Base-by-base conservation (phyloP, 1,140 invertebrate genomes). In the Brachionus rubens region DNA sequence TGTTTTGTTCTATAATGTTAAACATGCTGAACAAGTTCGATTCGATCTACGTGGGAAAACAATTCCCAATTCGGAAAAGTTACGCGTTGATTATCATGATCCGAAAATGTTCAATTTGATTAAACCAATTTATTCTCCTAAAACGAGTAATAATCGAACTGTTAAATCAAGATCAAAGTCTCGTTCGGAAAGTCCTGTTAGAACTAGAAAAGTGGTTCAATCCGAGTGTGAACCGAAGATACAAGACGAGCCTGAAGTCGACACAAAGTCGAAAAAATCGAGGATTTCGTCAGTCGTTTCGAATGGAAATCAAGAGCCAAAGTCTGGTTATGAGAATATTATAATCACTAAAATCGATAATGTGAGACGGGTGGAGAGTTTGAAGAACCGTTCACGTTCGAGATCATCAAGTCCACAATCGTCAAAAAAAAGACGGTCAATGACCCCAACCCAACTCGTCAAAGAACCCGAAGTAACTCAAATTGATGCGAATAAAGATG, bases 31-130 rank as follows among this genome's bases (percentile, higher is more conserved):
- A 28, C 28, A 72, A 24, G 46, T 48, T 0, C 68, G 46, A 2
- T 72, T 14, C 33, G 30, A 54, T 4, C 21, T 72, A 33, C 26
- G 46, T 10, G 36, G 36, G 12, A 72, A 72, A 30, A 72, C 1
- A 4, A 5, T 72, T 9, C 16, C 46, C 7, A 24, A 30, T 28
- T 50, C 43, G 1, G 43, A 50, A 12, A 48, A 41, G 14, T 46
- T 72, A 3, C 43, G 68, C n/a, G 40, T 72, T 10, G 68, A 72
- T 24, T 72, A 41, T 41, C 46, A 50, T 24, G 68, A 72, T n/a
- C 68, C 68, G n/a, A 72, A 72, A 41, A 48, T 41, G 5, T 72
- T 72, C 36, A 48, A 52, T 9, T 19, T 48, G 10, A n/a, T 72
- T 10, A 47, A 72, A 41, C 33, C 19, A 21, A 65, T 21, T 5